Base-by-base conservation (phyloP, 2,113 vertebrate species). In the Crotalus tigris region DNA sequence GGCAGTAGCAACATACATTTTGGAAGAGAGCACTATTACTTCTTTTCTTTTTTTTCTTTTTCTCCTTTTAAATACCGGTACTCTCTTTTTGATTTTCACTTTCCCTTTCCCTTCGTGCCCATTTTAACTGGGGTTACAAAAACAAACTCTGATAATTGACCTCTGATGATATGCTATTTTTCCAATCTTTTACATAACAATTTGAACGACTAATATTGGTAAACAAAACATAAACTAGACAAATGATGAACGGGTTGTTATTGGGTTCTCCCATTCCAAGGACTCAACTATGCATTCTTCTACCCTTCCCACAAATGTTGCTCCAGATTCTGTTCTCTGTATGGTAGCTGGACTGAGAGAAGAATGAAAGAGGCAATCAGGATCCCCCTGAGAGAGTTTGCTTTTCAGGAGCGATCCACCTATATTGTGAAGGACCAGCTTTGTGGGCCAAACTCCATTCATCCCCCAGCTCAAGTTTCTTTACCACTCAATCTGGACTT, bases 341-440 rank as follows among this genome's bases (percentile, higher is more conserved):
- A 2, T n/a, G 44, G 26, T 0, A 1, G 81, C 87, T 91, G 92
- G 95, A 94, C 93, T 94, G 95, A 96, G 94, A 39, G 93, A 85
- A 81, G 7, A 0, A 92, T 93, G 94, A 90, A 89, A 21, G 81
- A 69, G 59, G 69, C 91, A 91, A 88, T 93, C 26, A 24, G 44
- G 90, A 75, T 92, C 29, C 95, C 88, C 39, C 93, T 89, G 95
- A 92, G 91, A 13, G 87, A 54, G 85, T 92, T 5, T 93, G 92
- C 92, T 90, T 93, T 1, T 81, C 58, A 93, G 89, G 93, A 94
- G 90, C 93, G 81, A 46, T 95, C 95, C 93, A 93, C 93, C 10
- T 94, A 93, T 92, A 44, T 61, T 2, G 5, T 85, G 89, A 92
- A 93, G 39, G 53, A 94, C 86, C 94, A 93, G 92, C 64, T n/a